Evolutionary conservation across 2,797 vertebrate species (phyloP), one percentile per base, ranked within the genome.

Genomic region (Hephaestus fuliginosus): DNA sequence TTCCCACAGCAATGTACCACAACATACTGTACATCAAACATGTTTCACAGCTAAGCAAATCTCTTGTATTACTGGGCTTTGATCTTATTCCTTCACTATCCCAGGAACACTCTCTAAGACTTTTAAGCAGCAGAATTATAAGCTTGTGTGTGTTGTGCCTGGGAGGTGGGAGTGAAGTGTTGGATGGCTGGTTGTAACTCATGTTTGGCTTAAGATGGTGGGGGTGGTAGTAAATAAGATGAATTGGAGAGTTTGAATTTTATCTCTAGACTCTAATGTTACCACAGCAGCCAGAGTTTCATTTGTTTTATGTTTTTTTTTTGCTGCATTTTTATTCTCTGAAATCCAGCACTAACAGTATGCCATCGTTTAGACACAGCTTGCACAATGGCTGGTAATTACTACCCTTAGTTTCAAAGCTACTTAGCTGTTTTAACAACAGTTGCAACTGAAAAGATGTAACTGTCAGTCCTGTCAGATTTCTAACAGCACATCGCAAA

Each of bases 41-140:
- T 20, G 36, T 25, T 64, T 5, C 53, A 66, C 1, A 66, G 67
- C 70, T 52, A 30, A 81, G 68, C 41, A 67, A 36, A 78, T 79
- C 51, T 74, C 36, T 56, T 46, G 39, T n/a, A 52, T 52, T 62
- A 36, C 52, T 72, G 56, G 25, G 30, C 70, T 82, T 78, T 81
- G 62, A 81, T 75, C 53, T 57, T 30, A 70, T 64, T 55, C 28
- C 15, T 61, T 58, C 74, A 70, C 63, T 28, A 77, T 70, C 61
- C 15, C 52, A 63, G 39, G 4, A 74, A 68, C 14, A 49, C 56
- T 12, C 53, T 57, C 15, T 43, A 62, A 80, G 57, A 75, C 66
- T 70, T 17, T 80, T 62, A 41, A 76, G 51, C 2, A 51, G 60
- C 56, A 64, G 55, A 61, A 48, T 33, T 41, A 7, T 43, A 69